Percentiles rank a stretch among this genome's conserved stretches.
Conservation (phyloP, 1,140 invertebrate species). For the Pentalonia nigronervosa region DNA sequence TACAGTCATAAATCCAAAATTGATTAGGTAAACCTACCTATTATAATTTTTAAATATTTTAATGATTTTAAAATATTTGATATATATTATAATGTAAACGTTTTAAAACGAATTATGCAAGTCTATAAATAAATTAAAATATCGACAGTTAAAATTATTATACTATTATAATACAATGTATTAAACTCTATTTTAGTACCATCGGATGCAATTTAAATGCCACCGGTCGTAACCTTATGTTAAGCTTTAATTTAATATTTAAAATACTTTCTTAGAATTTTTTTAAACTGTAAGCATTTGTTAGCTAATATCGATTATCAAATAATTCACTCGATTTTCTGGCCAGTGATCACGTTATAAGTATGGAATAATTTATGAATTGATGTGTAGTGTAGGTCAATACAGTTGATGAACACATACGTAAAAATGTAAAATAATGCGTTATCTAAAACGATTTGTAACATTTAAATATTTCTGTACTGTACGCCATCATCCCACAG, state of each 20-base stretch:
- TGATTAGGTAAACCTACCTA: neutral
- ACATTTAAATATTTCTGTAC: neutral
- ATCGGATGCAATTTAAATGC: neutral
- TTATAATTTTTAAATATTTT: neutral
- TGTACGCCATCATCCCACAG: constrained; percentile 16
- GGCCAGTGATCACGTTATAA: neutral
- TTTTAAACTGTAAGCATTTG: neutral
- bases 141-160: neutral
- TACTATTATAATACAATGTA: neutral
- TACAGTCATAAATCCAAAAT: neutral
- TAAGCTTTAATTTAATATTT: neutral
- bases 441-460: constrained; percentile 26
- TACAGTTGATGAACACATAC: neutral
- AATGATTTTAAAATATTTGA: neutral
- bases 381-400: constrained; percentile 19
- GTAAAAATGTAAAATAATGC: neutral
- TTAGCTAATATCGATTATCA: neutral
- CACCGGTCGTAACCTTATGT: neutral
- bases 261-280: constrained; percentile 21
- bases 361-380: neutral
- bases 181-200: constrained; percentile 1
- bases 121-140: constrained; percentile 6
- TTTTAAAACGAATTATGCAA: neutral
- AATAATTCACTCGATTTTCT: neutral
- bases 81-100: neutral